Conservation (phyloP, 2,113 vertebrate species). For the Chelonoidis abingdonii region DNA sequence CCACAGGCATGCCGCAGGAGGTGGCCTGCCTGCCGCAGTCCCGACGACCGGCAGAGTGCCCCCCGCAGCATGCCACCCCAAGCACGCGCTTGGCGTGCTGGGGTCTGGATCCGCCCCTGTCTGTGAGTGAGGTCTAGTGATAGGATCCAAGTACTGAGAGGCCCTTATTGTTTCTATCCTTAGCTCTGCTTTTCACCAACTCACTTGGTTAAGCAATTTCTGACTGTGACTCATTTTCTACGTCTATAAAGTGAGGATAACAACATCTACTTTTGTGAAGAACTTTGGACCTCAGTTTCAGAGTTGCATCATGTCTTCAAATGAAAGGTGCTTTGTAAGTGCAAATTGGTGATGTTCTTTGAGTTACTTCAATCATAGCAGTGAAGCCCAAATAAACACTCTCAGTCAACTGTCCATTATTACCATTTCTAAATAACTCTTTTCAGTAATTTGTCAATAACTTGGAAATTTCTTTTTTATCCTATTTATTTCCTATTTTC, state of each 20-base stretch:
- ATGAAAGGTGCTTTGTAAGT: background rate
- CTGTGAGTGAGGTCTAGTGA: background rate
- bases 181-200: background rate
- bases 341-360: background rate
- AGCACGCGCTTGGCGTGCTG: no score
- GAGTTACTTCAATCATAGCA: background rate
- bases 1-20: no score
- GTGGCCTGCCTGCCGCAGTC: no score
- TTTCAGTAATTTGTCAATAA: background rate
- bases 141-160: background rate
- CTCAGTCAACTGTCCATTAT: background rate
- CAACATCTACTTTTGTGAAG: background rate
- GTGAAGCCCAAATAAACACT: background rate
- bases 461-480: background rate
- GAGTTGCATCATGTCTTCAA: background rate
- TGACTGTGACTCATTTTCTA: background rate
- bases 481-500: rapidly evolving
- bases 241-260: background rate
- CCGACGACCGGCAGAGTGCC: no score
- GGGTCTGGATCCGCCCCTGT: background rate
- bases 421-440: background rate
- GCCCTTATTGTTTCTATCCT: background rate
- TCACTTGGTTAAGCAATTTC: background rate
- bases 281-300: background rate
- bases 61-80: no score